These are phyloP conservation scores for Drepanosiphum platanoidis DNA, from an alignment of 2,888 invertebrate genomes.

Conservation along the genomic window DNA sequence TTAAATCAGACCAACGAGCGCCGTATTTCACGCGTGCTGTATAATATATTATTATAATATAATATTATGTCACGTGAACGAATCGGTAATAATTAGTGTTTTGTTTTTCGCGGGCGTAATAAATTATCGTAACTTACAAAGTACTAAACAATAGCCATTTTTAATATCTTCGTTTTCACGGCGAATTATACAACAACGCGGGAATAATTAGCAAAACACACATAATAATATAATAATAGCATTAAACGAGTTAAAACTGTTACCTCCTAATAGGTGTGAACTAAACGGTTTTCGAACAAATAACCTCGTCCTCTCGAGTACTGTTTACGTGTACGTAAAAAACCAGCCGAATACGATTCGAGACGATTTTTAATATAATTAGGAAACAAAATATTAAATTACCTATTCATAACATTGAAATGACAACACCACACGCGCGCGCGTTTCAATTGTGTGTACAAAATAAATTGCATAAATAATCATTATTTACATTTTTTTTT, in stretches of 20 bases:
- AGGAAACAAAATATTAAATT: constrained; percentile 40
- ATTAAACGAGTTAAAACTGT: too few relatives aligned
- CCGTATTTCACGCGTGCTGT: not conserved
- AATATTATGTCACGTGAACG: not conserved
- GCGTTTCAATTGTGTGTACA: constrained; percentile 29
- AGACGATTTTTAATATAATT: not conserved
- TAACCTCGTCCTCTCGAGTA: not conserved
- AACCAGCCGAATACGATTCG: not conserved
- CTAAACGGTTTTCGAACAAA: not conserved
- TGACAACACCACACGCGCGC: constrained; percentile 27
- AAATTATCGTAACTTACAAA: not conserved
- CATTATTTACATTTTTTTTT: constrained; percentile 31
- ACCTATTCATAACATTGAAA: constrained; percentile 21
- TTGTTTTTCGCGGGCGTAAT: not conserved
- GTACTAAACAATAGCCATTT: not conserved
- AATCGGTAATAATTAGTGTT: not conserved
- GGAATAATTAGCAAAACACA: too few relatives aligned
- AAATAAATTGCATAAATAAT: not conserved
- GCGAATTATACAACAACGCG: not conserved
- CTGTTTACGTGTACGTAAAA: not conserved
- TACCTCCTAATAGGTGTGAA: not conserved
- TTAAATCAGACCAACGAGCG: not conserved
- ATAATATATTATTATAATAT: too few relatives aligned
- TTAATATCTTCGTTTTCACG: not conserved
- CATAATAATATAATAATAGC: not conserved